Evolutionary conservation across 2,888 invertebrate genomes (phyloP).

Genomic region (Blomia tropicalis): DNA sequence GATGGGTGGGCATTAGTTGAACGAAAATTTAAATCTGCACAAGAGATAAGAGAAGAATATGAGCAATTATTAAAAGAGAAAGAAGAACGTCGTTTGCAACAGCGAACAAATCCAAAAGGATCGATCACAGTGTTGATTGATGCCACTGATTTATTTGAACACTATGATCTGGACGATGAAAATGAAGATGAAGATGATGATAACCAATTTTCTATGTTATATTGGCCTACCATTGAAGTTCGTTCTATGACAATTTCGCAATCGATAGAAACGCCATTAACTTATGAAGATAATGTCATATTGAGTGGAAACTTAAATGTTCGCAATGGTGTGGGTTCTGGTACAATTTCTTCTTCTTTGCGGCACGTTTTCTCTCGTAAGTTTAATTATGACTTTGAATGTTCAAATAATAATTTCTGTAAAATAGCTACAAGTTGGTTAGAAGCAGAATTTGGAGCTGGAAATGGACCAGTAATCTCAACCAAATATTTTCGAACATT

Average conservation of each 20-base stretch:
- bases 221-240: conserved; percentile 59
- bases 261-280: conserved; percentile 80
- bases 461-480: conserved; percentile 61
- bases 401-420: not conserved
- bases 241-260: conserved; percentile 83
- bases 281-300: conserved; percentile 63
- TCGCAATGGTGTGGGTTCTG: conserved; percentile 67
- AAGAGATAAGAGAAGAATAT: conserved; percentile 91
- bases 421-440: conserved; percentile 59
- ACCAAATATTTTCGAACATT: conserved; percentile 58
- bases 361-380: conserved; percentile 51
- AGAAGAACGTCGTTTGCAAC: conserved; percentile 70
- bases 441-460: conserved; percentile 67
- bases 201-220: conserved; percentile 21
- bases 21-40: conserved; percentile 64
- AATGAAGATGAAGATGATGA: conserved; percentile 30
- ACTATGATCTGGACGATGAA: conserved; percentile 50
- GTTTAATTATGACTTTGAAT: not conserved
- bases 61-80: conserved; percentile 48
- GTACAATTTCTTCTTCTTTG: conserved; percentile 58
- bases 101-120: conserved; percentile 80
- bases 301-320: conserved; percentile 45
- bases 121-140: conserved; percentile 70
- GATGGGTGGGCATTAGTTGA: conserved; percentile 91
- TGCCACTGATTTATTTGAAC: conserved; percentile 77